Evolutionary conservation across 2,888 invertebrate genomes (phyloP).

Genomic region (Sthenelais limicola): DNA sequence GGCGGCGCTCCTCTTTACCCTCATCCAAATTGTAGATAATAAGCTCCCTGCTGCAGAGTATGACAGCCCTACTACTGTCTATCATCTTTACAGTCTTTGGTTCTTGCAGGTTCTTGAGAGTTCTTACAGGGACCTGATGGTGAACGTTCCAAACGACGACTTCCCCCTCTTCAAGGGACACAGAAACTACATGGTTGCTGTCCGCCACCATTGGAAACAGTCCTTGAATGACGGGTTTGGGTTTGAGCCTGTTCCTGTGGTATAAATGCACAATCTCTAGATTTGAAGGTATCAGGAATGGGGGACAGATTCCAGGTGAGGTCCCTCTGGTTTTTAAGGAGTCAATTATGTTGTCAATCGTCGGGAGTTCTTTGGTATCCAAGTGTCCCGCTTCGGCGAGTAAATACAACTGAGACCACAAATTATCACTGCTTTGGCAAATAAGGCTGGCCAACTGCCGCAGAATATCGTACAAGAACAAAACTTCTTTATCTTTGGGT

Average conservation of each 20-base stretch:
- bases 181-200: conserved; percentile 82
- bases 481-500: conserved; percentile 25
- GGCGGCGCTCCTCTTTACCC: conserved; percentile 80
- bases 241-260: neutral
- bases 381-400: conserved; percentile 8
- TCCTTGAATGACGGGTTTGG: neutral
- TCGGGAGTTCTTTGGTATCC: neutral
- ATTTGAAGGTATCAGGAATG: conserved; percentile 26
- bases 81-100: conserved; percentile 86
- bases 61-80: conserved; percentile 80
- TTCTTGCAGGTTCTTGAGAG: conserved; percentile 82
- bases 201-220: conserved; percentile 78
- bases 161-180: conserved; percentile 83
- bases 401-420: conserved; percentile 36
- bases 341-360: neutral
- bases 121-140: conserved; percentile 78
- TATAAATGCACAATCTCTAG: neutral
- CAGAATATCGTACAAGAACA: conserved; percentile 34
- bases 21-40: conserved; percentile 85
- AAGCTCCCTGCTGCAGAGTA: conserved; percentile 86
- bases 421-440: conserved; percentile 4
- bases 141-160: conserved; percentile 87
- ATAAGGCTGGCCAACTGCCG: neutral
- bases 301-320: neutral
- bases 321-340: neutral